These are phyloP conservation scores for Diabrotica undecimpunctata DNA, from an alignment of 1,140 invertebrate genomes.

Conservation along the genomic window DNA sequence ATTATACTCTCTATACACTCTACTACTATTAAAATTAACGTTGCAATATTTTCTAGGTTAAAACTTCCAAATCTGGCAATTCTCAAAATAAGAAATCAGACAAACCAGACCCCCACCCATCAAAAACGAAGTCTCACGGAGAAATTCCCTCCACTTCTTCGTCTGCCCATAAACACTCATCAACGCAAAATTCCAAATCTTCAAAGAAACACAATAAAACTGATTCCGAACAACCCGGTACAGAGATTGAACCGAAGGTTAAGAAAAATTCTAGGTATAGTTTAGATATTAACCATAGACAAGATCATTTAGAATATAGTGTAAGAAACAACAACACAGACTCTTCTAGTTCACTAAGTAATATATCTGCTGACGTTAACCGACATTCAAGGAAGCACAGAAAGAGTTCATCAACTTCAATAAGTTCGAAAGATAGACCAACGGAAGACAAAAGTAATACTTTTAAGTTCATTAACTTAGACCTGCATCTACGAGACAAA, in stretches of 20 bases:
- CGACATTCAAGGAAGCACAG: conserved; percentile 15
- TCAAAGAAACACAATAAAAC: conserved; percentile 6
- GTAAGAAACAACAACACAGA: conserved; percentile 14
- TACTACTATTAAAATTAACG: no score
- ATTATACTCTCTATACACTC: background rate
- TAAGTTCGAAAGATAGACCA: conserved; percentile 3
- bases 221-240: conserved; percentile 7
- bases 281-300: conserved; percentile 18
- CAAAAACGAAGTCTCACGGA: conserved; percentile 10
- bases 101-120: conserved; percentile 2
- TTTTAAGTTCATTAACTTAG: conserved; percentile 1
- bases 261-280: conserved; percentile 20
- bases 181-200: conserved; percentile 6
- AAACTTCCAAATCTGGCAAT: conserved; percentile 17
- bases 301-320: conserved; percentile 10
- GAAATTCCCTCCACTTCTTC: conserved; percentile 17
- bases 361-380: conserved; percentile 8
- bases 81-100: conserved; percentile 18
- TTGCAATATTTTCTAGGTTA: conserved; percentile 1
- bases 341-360: conserved; percentile 20
- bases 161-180: conserved; percentile 1
- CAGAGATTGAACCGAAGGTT: conserved; percentile 13
- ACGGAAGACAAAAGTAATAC: background rate
- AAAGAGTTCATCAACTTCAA: conserved; percentile 6
- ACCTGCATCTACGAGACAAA: background rate